Conservation (phyloP, 1,140 invertebrate species). For the Hyphantria cunea region DNA sequence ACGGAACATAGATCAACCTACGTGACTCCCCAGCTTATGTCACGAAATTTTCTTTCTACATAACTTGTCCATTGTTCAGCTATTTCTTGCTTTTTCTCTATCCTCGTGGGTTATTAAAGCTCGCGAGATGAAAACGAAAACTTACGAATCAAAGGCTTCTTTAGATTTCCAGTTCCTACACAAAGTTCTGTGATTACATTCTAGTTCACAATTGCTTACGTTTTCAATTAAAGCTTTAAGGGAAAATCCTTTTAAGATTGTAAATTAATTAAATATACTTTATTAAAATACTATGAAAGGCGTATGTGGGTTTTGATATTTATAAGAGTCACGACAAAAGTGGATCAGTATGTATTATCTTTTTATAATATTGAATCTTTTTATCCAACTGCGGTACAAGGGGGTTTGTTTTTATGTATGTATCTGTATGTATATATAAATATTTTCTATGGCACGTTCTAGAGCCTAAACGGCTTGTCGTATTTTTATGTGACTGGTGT, state of each 20-base stretch:
- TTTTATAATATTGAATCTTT: no score
- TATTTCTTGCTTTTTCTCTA: not conserved
- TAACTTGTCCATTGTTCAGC: no score
- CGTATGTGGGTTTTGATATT: not conserved
- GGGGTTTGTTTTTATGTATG: no score
- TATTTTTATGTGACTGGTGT: no score
- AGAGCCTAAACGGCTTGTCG: no score
- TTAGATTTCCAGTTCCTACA: not conserved
- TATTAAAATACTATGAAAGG: not conserved
- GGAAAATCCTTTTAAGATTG: not conserved
- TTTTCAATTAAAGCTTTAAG: not conserved
- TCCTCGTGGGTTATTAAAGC: constrained; percentile 14
- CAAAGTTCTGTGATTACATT: not conserved
- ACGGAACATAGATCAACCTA: not conserved
- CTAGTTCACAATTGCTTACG: not conserved
- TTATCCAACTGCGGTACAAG: no score
- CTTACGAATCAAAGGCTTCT: constrained; percentile 7
- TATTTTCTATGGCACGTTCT: no score
- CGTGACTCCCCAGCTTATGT: no score
- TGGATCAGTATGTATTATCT: no score
- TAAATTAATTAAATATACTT: not conserved
- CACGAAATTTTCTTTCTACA: no score
- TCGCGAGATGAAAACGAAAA: constrained; percentile 6
- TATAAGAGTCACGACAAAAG: no score
- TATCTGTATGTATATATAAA: no score